Conservation (phyloP, 2,888 invertebrate genomes). For the Labia minor region DNA sequence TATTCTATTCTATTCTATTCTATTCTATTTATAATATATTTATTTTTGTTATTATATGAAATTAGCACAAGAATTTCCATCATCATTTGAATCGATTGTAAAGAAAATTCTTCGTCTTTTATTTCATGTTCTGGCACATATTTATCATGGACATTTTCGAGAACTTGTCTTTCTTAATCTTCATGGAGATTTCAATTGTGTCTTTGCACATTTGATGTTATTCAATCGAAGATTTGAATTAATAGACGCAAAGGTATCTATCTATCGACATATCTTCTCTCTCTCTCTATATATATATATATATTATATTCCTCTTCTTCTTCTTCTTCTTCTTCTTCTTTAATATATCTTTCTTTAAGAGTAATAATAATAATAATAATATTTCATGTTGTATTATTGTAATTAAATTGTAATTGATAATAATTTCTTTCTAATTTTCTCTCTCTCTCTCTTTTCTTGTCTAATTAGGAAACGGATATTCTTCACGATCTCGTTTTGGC, state of each 20-base stretch:
- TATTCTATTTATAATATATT: no score
- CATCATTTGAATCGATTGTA: constrained; percentile 86
- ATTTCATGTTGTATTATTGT: no score
- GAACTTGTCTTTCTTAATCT: constrained; percentile 87
- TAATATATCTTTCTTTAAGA: no score
- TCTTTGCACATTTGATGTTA: constrained; percentile 90
- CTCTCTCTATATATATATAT: no score
- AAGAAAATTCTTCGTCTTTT: constrained; percentile 91
- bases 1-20: not conserved
- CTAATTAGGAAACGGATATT: constrained; percentile 94
- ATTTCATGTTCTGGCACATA: constrained; percentile 96
- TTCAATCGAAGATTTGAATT: constrained; percentile 76
- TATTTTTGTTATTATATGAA: no score
- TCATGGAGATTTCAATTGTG: constrained; percentile 93
- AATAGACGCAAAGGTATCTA: constrained; percentile 64
- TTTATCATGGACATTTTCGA: constrained; percentile 95
- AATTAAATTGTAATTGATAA: no score
- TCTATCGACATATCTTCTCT: no score
- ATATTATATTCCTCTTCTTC: no score
- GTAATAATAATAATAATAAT: no score
- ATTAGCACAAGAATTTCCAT: constrained; percentile 90
- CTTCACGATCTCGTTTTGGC: constrained; percentile 83
- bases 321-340: no score
- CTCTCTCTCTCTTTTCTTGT: no score
- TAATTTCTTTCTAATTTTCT: no score